Evolutionary conservation across 2,888 invertebrate species (phyloP), one percentile per base, ranked within the genome.

Genomic region (Stictocephala bisonia): DNA sequence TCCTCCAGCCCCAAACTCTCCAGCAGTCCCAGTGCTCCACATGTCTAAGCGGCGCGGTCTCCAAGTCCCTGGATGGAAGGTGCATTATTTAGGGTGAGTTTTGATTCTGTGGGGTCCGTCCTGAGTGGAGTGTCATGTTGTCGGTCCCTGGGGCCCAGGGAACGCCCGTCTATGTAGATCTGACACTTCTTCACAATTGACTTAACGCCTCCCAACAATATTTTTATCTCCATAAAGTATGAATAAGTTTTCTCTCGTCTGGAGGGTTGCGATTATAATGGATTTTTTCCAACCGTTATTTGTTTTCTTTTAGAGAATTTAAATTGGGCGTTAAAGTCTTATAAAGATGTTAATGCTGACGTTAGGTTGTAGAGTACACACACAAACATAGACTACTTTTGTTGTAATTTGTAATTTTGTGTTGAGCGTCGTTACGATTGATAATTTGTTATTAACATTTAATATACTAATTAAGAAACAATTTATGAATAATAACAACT

Each of bases 71-170:
- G 27, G 56, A 27, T 56, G 56, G 56, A 56, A 29, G 56, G 56
- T 60, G 60, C 60, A 60, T 60, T 60, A 60, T 60, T 68, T 68
- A 69, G 56, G 69, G 53, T 29, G 56, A 69, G 40, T 69, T 56
- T 51, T 27, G 69, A 40, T 69, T 26, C 53, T n/a, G 11, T 31
- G 26, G 72, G 44, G 48, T 24, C 48, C 72, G 44, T 53, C 53
- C 66, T 66, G 66, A 72, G 72, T 72, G 51, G 64, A 72, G 72
- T 72, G 72, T 72, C 72, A 64, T 72, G 72, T 72, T 41, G 51
- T 29, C 27, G 20, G 26, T 72, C 66, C 40, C 72, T 7, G 7
- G 72, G 72, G 72, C 35, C 40, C n/a, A n/a, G 26, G 40, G 18
- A n/a, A n/a, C 41, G 41, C 48, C 41, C 35, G 27, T 31, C 71